phyloP scores from a whole-genome alignment of 2,113 vertebrate genomes.

The Sylvia atricapilla region DNA sequence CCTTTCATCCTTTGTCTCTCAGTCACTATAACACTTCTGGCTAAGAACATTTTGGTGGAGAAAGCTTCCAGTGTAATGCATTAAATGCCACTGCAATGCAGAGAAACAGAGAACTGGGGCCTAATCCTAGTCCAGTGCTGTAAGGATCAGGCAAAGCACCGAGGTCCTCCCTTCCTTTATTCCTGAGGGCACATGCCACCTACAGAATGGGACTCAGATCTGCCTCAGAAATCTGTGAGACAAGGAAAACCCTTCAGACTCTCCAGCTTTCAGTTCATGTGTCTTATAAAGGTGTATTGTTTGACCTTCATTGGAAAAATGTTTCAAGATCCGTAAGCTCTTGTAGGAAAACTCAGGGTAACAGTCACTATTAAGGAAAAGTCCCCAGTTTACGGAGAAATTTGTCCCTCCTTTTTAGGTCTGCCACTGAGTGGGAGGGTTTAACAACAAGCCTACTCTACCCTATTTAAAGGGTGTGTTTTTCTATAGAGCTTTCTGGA shows the following conservation, averaged over 20 bases:
- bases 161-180: neutral
- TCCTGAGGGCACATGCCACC: neutral
- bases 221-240: neutral
- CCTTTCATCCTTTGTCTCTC: neutral
- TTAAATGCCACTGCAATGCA: neutral
- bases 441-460: neutral
- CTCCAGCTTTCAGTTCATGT: neutral
- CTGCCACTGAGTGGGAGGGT: neutral
- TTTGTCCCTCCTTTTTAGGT: neutral
- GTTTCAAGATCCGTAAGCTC: neutral
- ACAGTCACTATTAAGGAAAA: neutral
- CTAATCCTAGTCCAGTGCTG: neutral
- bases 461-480: neutral
- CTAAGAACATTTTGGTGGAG: neutral
- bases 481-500: neutral
- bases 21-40: neutral
- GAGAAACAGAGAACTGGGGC: neutral
- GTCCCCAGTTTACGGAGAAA: neutral
- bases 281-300: fast-evolving
- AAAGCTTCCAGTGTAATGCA: neutral
- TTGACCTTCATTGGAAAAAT: neutral
- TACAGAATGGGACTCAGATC: neutral
- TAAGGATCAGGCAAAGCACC: neutral
- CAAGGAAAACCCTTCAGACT: neutral
- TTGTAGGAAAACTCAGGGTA: neutral